These are phyloP conservation scores for Penaeus monodon DNA, from an alignment of 2,888 invertebrate genomes.

Conservation along the genomic window DNA sequence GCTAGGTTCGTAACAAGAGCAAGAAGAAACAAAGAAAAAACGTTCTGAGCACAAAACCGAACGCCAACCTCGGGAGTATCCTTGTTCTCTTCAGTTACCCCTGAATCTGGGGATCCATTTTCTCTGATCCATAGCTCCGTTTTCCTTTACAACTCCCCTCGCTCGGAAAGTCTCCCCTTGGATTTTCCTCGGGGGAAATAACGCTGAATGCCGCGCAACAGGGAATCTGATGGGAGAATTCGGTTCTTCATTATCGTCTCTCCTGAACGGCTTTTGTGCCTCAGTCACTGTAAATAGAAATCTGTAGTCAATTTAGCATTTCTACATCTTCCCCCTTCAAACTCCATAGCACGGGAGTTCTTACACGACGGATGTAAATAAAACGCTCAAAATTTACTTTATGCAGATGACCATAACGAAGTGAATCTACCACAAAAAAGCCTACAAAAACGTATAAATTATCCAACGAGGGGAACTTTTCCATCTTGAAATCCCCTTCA, in stretches of 20 bases:
- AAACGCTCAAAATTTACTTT: no score
- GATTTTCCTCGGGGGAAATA: constrained; percentile 19
- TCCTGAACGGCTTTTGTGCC: constrained; percentile 18
- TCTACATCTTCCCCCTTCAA: neutral
- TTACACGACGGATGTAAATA: no score
- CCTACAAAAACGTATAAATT: no score
- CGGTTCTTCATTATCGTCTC: constrained; percentile 30
- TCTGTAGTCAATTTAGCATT: neutral
- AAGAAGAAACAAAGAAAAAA: no score
- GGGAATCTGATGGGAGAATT: constrained; percentile 26
- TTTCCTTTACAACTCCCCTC: constrained; percentile 4
- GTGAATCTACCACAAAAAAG: neutral
- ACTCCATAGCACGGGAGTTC: no score
- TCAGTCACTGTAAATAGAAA: constrained; percentile 3
- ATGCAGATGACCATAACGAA: no score
- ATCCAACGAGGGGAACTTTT: no score
- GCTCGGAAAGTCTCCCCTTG: neutral
- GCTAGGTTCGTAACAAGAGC: no score
- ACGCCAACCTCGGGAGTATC: no score
- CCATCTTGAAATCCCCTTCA: no score
- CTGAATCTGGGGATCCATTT: constrained; percentile 15
- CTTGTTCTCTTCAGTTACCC: constrained; percentile 2
- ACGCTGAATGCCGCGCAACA: constrained; percentile 20
- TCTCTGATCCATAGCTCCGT: constrained; percentile 3
- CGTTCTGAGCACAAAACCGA: no score